Conservation (phyloP, 2,113 vertebrate species). For the Upupa epops region DNA sequence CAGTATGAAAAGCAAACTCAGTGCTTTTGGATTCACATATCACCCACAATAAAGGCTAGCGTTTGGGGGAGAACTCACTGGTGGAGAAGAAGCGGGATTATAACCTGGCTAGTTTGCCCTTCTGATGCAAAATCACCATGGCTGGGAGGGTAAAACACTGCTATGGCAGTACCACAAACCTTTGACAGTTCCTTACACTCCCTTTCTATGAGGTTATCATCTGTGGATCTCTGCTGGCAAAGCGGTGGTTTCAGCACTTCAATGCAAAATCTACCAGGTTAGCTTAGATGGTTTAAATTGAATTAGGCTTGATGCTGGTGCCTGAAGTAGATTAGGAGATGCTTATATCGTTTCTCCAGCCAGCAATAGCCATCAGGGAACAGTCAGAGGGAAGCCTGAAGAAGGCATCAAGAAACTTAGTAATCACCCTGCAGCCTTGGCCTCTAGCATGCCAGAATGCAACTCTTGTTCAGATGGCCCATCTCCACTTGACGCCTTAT, state of each 20-base stretch:
- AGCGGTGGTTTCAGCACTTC: constrained; percentile 14
- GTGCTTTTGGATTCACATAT: neutral
- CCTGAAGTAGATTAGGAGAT: constrained; percentile 28
- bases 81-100: neutral
- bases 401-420: neutral
- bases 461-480: rapidly evolving
- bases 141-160: neutral
- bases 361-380: neutral
- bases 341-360: neutral
- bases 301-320: constrained; percentile 6
- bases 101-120: neutral
- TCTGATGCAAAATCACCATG: rapidly evolving
- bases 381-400: neutral
- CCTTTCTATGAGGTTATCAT: neutral
- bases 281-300: constrained; percentile 14
- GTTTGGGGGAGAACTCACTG: neutral
- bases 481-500: neutral
- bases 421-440: neutral
- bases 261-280: constrained; percentile 25
- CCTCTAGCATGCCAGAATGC: neutral
- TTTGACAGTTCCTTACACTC: neutral
- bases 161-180: neutral
- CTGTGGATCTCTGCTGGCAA: neutral
- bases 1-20: neutral
- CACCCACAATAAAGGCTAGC: neutral